phyloP scores from a whole-genome alignment of 2,888 invertebrate species.

The Plebejus anna region DNA sequence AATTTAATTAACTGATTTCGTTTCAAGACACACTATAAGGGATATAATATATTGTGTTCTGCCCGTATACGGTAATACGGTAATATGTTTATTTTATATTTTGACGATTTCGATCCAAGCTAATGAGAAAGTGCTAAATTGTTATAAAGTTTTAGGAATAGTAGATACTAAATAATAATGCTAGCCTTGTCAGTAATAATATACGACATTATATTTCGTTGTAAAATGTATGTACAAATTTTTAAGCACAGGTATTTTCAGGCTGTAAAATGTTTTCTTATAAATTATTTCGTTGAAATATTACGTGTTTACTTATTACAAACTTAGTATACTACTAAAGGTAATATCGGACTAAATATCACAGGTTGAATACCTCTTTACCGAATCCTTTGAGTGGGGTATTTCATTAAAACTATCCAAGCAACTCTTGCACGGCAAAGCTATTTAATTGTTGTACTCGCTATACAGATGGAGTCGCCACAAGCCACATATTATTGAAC shows the following conservation, averaged over 20 bases:
- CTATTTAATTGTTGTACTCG: slow-evolving; percentile 16
- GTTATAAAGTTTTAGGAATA: no score
- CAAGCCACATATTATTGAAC: slow-evolving; percentile 17
- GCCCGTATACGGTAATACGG: no score
- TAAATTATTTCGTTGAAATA: not conserved
- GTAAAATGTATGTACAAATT: not conserved
- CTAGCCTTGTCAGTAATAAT: not conserved
- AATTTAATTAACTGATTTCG: not conserved
- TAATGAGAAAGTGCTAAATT: no score
- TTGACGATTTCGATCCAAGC: no score
- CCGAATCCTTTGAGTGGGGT: slow-evolving; percentile 15
- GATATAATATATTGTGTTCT: no score
- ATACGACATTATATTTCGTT: not conserved
- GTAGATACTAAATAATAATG: not conserved
- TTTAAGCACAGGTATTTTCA: not conserved
- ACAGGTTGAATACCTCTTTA: slow-evolving; percentile 8
- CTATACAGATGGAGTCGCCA: slow-evolving; percentile 16
- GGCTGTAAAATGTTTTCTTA: no score
- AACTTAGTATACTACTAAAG: not conserved
- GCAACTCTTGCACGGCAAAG: slow-evolving; percentile 20
- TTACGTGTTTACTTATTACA: not conserved
- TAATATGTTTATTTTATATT: no score
- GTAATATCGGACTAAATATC: not conserved
- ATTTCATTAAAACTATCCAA: slow-evolving; percentile 23
- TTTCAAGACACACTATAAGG: not conserved